Conservation (phyloP, 2,797 vertebrate genomes). For the Graptemys geographica region DNA sequence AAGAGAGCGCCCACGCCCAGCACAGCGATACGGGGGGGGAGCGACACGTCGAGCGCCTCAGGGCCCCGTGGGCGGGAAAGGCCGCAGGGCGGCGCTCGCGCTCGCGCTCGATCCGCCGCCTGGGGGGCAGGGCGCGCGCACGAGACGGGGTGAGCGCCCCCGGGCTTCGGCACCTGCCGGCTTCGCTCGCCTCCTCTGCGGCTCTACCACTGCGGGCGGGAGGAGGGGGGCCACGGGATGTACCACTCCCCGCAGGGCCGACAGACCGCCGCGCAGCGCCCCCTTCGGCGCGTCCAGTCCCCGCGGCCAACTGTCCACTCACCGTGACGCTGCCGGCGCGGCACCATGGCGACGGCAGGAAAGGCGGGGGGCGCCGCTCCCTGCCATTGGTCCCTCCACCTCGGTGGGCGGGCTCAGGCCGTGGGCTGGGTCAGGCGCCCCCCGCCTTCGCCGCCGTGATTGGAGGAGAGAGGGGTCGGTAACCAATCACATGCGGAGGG, state of each 20-base stretch:
- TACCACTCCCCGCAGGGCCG: not conserved
- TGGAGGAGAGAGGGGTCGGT: not conserved
- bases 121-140: fast-evolving
- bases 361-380: fast-evolving
- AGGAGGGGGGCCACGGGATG: too few relatives aligned
- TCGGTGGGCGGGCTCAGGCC: fast-evolving
- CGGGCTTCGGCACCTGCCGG: slow-evolving; percentile 6
- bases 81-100: too few relatives aligned
- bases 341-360: slow-evolving; percentile 41
- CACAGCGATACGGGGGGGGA: too few relatives aligned
- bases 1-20: too few relatives aligned
- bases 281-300: not conserved
- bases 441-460: not conserved
- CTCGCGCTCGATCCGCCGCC: not conserved
- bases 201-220: not conserved
- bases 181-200: not conserved
- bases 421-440: fast-evolving
- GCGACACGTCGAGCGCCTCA: too few relatives aligned
- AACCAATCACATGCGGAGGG: not conserved
- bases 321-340: not conserved
- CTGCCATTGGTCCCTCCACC: fast-evolving
- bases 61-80: too few relatives aligned
- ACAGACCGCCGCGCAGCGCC: fast-evolving
- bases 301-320: not conserved
- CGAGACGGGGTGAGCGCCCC: fast-evolving